Evolutionary conservation across 1,140 invertebrate genomes (phyloP), one percentile per base, ranked within the genome.

Genomic region (Pseudomyrmex concolor): DNA sequence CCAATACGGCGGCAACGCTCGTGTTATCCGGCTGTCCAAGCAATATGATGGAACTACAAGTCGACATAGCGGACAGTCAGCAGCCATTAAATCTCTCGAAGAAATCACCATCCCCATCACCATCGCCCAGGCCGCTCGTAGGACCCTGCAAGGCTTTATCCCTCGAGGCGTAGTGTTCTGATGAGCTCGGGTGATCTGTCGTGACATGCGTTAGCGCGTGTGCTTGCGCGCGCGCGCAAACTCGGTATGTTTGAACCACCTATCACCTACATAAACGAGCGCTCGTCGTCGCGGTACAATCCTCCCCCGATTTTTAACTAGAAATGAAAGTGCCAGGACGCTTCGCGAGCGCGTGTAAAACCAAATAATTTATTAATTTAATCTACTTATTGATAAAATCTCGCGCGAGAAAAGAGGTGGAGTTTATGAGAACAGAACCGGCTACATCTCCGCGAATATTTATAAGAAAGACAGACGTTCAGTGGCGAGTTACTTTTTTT

Each of bases 71-170:
- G 72, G 97, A 97, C 91, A 96, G 96, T 77, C 97, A 97, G 86
- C 97, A 97, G 91, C 97, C 97, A 51, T 94, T 98, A 59, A 98
- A 98, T 94, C 95, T 98, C 70, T 98, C 97, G 89, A 98, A 98
- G 94, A 98, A 98, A 93, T 97, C 97, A 82, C 97, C 97, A 81
- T 97, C 97, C 87, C 97, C 97, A 84, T 96, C 96, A 82, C 97
- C 97, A 87, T 96, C 96, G 74, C 96, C 96, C 15, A 94, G 95
- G 85, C 95, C 95, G 50, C 89, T 95, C 4, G 91, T 94, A 12
- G 92, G 93, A 22, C 89, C 92, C 8, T 94, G 94, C 90, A 96
- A 95, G 86, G 94, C 95, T 0, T 92, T 95, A 7, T 95, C 94
- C 22, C 93, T 96, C 87, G 95, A 95, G 90, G 95, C 95, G 93